Percentiles rank a stretch among this genome's conserved stretches.
These are phyloP conservation scores for Phataginus tricuspis DNA, from an alignment of 2,797 vertebrate species.

Conservation along the genomic window DNA sequence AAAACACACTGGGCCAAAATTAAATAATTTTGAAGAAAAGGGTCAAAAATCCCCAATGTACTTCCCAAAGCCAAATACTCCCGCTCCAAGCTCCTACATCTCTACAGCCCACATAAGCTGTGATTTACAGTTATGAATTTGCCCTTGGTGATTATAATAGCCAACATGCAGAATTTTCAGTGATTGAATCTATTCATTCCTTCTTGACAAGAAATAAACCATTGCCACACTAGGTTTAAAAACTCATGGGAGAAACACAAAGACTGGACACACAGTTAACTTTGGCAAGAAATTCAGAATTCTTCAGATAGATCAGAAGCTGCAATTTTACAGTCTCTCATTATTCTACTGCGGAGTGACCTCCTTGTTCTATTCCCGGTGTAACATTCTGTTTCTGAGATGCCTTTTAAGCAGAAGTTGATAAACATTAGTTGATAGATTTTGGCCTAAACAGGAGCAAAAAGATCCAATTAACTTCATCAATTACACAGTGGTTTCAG, in stretches of 20 bases:
- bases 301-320: background rate
- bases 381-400: conserved; percentile 19
- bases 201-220: conserved; percentile 44
- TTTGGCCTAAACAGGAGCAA: background rate
- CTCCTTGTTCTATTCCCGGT: background rate
- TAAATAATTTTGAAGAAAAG: background rate
- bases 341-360: background rate
- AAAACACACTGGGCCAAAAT: background rate
- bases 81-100: background rate
- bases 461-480: background rate
- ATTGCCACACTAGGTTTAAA: background rate
- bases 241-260: background rate
- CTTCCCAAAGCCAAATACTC: background rate
- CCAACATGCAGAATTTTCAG: background rate
- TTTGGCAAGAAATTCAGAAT: conserved; percentile 19
- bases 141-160: background rate
- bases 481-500: background rate
- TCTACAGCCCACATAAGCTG: background rate
- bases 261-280: background rate
- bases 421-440: background rate
- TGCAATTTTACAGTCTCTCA: background rate
- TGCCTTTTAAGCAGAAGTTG: background rate
- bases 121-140: background rate
- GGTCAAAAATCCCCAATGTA: background rate
- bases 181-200: background rate